Base-by-base conservation (phyloP, 2,113 vertebrate genomes). In the Chaenogobius annularis region DNA sequence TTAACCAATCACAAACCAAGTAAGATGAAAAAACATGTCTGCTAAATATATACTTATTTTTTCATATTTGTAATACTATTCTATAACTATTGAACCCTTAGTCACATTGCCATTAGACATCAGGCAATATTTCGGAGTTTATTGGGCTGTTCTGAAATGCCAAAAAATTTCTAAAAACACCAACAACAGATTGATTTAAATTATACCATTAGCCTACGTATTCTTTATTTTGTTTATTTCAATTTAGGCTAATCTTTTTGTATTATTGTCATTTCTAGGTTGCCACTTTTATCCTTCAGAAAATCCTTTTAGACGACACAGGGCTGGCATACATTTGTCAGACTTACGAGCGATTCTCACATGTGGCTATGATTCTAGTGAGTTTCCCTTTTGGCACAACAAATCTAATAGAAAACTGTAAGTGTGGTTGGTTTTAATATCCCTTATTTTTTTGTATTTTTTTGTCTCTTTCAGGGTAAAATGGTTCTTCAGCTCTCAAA, bases 401-500 rank as follows among this genome's bases (percentile, higher is more conserved):
- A 8, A 61, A 35, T 61, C 31, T 22, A 10, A 14, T 8, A 15
- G 3, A 5, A 14, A 58, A 58, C 20, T 11, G 14, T 11, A 14
- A 20, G 12, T 31, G 22, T 0, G 0, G 5, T 7, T 1, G 17
- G 37, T 17, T 5, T 11, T 14, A 22, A 17, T 31, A 65, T 3
- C 0, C 17, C 0, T 76, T n/a, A n/a, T n/a, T n/a, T n/a, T n/a
- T n/a, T n/a, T n/a, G n/a, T n/a, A n/a, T n/a, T n/a, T 0, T 52
- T 12, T n/a, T 35, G 26, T 65, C 5, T 52, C 54, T 69, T 79
- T 81, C 74, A 98, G 96, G 96, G 96, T 72, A 98, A 98, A 84
- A 98, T 98, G 96, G 96, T 97, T 79, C 93, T 98, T 72, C 96
- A 97, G 90, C 93, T 98, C 43, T 98, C 96, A 74, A 98, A 98